phyloP scores from a whole-genome alignment of 2,113 vertebrate species.

The Peromyscus polionotus region DNA sequence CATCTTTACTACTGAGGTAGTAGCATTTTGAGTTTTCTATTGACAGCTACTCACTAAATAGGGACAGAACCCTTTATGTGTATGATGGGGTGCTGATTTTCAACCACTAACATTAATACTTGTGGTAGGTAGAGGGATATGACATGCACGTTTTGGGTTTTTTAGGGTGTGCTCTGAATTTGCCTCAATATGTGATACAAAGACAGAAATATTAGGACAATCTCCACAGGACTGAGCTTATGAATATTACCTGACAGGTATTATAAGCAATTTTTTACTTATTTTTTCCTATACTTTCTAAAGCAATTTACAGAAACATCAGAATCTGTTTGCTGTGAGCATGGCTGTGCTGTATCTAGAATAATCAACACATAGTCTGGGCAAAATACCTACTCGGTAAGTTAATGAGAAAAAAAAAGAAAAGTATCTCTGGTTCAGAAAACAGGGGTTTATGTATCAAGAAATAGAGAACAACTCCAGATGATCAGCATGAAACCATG shows the following conservation, averaged over 20 bases:
- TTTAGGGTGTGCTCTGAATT: not conserved
- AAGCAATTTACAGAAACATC: not conserved
- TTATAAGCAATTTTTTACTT: not conserved
- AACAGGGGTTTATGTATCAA: not conserved
- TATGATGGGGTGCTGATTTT: not conserved
- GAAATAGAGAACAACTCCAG: not conserved
- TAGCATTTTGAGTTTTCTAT: not conserved
- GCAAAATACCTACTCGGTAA: not conserved
- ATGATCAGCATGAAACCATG: too few species aligned
- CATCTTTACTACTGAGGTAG: not conserved
- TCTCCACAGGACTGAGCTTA: not conserved
- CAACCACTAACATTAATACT: not conserved
- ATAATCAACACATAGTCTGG: not conserved
- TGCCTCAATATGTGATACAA: conserved; percentile 24
- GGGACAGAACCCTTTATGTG: not conserved
- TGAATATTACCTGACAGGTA: not conserved
- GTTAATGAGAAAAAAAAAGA: not conserved
- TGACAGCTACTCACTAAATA: not conserved
- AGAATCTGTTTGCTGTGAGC: not conserved
- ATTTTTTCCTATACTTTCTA: not conserved
- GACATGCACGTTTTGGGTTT: not conserved
- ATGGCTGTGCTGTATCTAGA: not conserved
- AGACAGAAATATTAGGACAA: conserved; percentile 58
- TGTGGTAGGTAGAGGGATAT: not conserved
- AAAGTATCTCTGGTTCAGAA: not conserved